phyloP scores from a whole-genome alignment of 1,140 invertebrate species.

The Agrypnia vestita region DNA sequence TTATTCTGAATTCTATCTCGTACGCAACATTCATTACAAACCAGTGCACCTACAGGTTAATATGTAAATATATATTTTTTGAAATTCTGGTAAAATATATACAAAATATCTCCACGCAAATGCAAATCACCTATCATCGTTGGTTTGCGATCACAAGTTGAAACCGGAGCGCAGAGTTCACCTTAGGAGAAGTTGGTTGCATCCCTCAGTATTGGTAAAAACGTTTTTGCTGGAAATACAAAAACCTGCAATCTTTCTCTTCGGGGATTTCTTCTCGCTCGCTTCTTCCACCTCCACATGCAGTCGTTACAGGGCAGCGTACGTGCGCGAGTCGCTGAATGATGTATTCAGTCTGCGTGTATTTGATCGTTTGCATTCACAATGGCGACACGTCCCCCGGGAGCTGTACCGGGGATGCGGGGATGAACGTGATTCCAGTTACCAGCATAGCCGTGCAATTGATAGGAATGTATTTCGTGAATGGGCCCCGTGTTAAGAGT shows the following conservation, averaged over 20 bases:
- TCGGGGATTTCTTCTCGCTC: not conserved
- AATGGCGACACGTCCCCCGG: slow-evolving; percentile 57
- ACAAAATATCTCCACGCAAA: no score
- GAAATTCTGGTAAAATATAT: no score
- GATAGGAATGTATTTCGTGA: slow-evolving; percentile 43
- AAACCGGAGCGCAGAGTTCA: no score
- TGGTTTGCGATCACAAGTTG: no score
- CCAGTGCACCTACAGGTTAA: no score
- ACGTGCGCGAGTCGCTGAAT: slow-evolving; percentile 11
- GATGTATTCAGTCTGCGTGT: slow-evolving; percentile 53
- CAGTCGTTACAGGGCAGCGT: not conserved
- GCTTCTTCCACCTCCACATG: not conserved
- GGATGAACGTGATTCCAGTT: slow-evolving; percentile 55
- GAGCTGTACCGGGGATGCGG: slow-evolving; percentile 45
- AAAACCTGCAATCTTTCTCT: slow-evolving; percentile 10
- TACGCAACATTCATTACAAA: no score
- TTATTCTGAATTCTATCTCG: no score
- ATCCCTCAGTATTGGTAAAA: no score
- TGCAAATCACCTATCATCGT: no score
- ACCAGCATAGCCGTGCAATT: slow-evolving; percentile 27
- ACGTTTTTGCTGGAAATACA: not conserved
- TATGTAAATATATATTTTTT: no score
- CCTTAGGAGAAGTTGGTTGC: no score
- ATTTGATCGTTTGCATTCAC: slow-evolving; percentile 57
- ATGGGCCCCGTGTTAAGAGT: slow-evolving; percentile 18